Evolutionary conservation across 2,113 vertebrate species (phyloP).

Genomic region (Oryzias melastigma): DNA sequence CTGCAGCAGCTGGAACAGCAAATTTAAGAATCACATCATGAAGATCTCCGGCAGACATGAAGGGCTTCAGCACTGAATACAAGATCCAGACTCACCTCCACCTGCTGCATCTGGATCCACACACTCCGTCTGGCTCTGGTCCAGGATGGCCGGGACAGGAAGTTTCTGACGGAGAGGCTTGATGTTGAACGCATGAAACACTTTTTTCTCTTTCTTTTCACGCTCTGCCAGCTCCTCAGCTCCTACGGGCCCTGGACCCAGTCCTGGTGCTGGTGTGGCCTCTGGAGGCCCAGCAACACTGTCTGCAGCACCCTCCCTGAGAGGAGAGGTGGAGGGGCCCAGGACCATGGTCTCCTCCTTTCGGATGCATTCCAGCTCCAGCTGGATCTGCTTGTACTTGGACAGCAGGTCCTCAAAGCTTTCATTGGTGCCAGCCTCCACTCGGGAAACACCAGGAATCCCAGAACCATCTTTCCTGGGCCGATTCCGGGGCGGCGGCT

Average conservation of each 20-base stretch:
- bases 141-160: constrained; percentile 80
- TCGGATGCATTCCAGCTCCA: constrained; percentile 93
- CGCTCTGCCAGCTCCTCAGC: constrained; percentile 66
- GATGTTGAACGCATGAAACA: constrained; percentile 94
- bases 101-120: constrained; percentile 9
- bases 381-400: constrained; percentile 96
- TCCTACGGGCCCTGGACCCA: constrained; percentile 59
- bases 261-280: constrained; percentile 56
- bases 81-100: constrained; percentile 8
- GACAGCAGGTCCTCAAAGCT: constrained; percentile 94
- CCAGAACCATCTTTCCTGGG: constrained; percentile 73
- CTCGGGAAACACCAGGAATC: constrained; percentile 74
- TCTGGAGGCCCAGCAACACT: constrained; percentile 57
- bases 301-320: constrained; percentile 48
- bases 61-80: too few species aligned
- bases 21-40: too few species aligned
- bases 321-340: constrained; percentile 76
- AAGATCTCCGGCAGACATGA: too few species aligned
- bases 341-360: constrained; percentile 92
- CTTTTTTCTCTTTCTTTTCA: constrained; percentile 82
- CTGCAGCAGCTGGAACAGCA: too few species aligned
- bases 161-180: constrained; percentile 92
- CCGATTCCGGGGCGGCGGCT: constrained; percentile 78
- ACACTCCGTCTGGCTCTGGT: constrained; percentile 72
- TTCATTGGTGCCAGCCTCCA: constrained; percentile 84